Evolutionary conservation across 2,797 vertebrate genomes (phyloP).

Genomic region (Nasua narica): DNA sequence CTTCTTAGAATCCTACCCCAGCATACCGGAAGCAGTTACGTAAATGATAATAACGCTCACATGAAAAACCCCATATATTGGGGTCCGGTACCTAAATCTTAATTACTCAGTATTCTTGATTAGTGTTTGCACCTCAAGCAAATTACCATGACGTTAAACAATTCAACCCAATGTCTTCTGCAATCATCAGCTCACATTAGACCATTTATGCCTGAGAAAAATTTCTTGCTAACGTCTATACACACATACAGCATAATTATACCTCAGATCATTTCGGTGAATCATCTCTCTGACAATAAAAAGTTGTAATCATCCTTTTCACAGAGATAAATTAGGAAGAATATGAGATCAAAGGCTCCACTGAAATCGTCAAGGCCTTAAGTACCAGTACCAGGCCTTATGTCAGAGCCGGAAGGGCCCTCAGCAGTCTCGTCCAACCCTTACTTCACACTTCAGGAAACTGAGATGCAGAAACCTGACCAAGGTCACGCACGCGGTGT

Average conservation of each 20-base stretch:
- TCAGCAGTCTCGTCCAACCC: neutral
- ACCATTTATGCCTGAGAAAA: slow-evolving; percentile 57
- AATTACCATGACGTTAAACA: slow-evolving; percentile 74
- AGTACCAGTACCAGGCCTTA: neutral
- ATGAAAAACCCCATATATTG: slow-evolving; percentile 56
- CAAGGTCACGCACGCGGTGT: neutral
- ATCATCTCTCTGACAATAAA: slow-evolving; percentile 35
- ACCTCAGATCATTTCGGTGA: neutral
- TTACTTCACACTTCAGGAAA: neutral
- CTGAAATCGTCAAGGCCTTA: neutral
- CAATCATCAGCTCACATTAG: slow-evolving; percentile 67
- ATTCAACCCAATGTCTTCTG: slow-evolving; percentile 68
- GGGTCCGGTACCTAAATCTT: slow-evolving; percentile 61
- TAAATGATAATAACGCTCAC: neutral
- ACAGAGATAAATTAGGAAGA: slow-evolving; percentile 48
- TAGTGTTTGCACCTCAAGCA: slow-evolving; percentile 68
- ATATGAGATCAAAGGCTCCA: neutral
- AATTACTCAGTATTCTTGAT: slow-evolving; percentile 74
- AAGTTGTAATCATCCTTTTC: slow-evolving; percentile 28
- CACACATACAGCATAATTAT: slow-evolving; percentile 14
- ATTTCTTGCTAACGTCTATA: slow-evolving; percentile 64
- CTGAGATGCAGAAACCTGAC: neutral
- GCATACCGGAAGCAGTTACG: neutral
- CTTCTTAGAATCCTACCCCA: slow-evolving; percentile 30
- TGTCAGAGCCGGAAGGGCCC: neutral